Evolutionary conservation across 2,797 vertebrate genomes (phyloP), one percentile per base, ranked within the genome.

Genomic region (Pampus argenteus): DNA sequence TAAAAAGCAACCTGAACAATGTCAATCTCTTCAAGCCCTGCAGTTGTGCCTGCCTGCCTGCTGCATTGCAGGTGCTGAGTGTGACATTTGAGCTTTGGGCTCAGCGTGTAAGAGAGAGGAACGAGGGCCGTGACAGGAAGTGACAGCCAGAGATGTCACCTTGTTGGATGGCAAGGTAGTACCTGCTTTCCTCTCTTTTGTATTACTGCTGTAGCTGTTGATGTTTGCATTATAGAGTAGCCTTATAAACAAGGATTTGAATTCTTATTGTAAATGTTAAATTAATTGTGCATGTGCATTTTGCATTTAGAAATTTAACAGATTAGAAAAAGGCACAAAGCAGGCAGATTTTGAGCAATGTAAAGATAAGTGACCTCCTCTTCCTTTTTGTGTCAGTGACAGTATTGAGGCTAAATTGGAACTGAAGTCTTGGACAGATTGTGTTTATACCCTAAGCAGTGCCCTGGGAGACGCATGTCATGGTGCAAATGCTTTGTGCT

Each of bases 41-140:
- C 86, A 42, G 82, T 66, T 71, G 76, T 71, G 73, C 69, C 76
- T 83, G 87, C 74, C 87, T 60, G 80, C 63, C 78, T 92, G 91
- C 90, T 92, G 89, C 92, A 93, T 88, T 93, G 92, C 92, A 91
- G 93, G 89, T 89, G 89, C 79, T 84, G 79, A 89, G 81, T 87
- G 80, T 88, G 84, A 90, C 86, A 89, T 86, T 87, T 87, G 82
- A 82, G 87, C 85, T 74, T 59, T 58, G 71, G 70, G 82, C 83
- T 87, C 77, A 25, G 74, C 77, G 63, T 50, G 76, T 55, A 72
- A 84, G 72, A 60, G 54, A 78, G 79, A 87, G 78, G 65, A 79
- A 80, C 54, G 58, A 79, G 79, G 81, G 78, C 60, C 64, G 54
- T 85, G 81, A 87, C 81, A 73, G 87, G 60, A 83, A 85, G 74